Evolutionary conservation across 2,113 vertebrate species (phyloP), one percentile per base, ranked within the genome.

Genomic region (Crotophaga sulcirostris): DNA sequence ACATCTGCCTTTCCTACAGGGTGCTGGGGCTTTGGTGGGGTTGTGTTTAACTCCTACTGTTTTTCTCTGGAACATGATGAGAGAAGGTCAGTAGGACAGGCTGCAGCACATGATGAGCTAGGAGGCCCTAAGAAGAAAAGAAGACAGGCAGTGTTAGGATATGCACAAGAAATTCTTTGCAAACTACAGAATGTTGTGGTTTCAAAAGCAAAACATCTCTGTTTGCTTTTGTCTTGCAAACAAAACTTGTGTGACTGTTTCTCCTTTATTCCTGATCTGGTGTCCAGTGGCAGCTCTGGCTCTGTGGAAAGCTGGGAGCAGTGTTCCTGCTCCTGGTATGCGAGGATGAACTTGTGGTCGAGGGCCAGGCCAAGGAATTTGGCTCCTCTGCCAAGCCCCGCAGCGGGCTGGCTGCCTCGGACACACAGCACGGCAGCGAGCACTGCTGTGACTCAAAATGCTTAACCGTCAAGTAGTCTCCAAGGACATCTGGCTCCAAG

Each of bases 281-380:
- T 88, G 49, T 26, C 62, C n/a, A 24, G 55, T 34, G 79, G 75
- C 51, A 88, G n/a, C 31, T 87, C 60, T 5, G 16, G 16, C 74
- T 84, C 60, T 19, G 4, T 21, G 49, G 49, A 87, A 62, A 94
- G 82, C 79, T 16, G 5, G 56, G 51, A 90, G 47, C 38, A 47
- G 33, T 11, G 6, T 82, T 83, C 42, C 44, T 31, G 15, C 55
- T 83, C 23, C 75, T 86, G 72, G 85, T 70, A 88, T 92, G 90
- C 0, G 3, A 90, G 52, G 85, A 94, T 76, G 92, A 77, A 40
- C 40, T 80, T 86, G 92, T 55, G 88, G 94, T 88, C 1, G 0
- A 90, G 51, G 68, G 23, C 75, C 85, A 96, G 51, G 79, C 94
- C 94, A 95, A 93, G 63, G 79, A 95, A 92, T 94, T 38, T 69